Percentiles rank a stretch among this genome's conserved stretches.
These are phyloP conservation scores for Bujurquina vittata DNA, from an alignment of 2,113 vertebrate species.

Conservation along the genomic window DNA sequence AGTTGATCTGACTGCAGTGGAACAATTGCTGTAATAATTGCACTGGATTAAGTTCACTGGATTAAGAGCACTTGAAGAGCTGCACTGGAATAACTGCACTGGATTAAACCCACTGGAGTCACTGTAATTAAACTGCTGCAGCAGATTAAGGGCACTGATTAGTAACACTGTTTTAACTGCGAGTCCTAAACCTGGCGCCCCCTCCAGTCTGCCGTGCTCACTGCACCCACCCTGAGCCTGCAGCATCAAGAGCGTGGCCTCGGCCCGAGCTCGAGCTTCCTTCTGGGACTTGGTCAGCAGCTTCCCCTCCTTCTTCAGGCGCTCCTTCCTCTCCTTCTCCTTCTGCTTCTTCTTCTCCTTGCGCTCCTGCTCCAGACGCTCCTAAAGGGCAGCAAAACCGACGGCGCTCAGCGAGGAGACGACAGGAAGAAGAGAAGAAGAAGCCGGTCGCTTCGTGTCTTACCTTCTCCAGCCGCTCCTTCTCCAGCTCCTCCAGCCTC, in stretches of 20 bases:
- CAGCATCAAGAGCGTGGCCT: conserved; percentile 89
- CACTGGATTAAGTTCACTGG: too few species aligned
- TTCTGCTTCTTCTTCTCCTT: conserved; percentile 97
- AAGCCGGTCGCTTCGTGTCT: not conserved
- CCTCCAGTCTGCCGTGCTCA: not conserved
- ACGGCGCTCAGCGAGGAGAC: not conserved
- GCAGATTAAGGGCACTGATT: too few species aligned
- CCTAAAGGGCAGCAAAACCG: conserved; percentile 71
- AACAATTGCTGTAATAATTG: too few species aligned
- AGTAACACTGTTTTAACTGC: not conserved
- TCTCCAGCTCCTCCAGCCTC: conserved; percentile 91
- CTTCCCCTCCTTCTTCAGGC: conserved; percentile 97
- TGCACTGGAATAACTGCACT: too few species aligned
- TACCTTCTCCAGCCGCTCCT: conserved; percentile 92
- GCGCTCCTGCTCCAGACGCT: conserved; percentile 93
- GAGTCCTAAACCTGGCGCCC: not conserved
- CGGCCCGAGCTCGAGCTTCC: conserved; percentile 91
- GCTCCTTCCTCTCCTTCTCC: conserved; percentile 97
- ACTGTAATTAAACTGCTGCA: too few species aligned
- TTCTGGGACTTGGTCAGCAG: conserved; percentile 92
- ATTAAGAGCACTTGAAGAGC: too few species aligned
- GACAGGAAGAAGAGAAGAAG: not conserved
- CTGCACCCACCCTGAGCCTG: conserved; percentile 91
- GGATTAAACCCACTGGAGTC: too few species aligned
- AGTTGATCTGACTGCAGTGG: too few species aligned